Evolutionary conservation across 92 coral and sea anemone genomes (phyloP), one percentile per base, ranked within the genome.

Genomic region (Porites cylindrica): DNA sequence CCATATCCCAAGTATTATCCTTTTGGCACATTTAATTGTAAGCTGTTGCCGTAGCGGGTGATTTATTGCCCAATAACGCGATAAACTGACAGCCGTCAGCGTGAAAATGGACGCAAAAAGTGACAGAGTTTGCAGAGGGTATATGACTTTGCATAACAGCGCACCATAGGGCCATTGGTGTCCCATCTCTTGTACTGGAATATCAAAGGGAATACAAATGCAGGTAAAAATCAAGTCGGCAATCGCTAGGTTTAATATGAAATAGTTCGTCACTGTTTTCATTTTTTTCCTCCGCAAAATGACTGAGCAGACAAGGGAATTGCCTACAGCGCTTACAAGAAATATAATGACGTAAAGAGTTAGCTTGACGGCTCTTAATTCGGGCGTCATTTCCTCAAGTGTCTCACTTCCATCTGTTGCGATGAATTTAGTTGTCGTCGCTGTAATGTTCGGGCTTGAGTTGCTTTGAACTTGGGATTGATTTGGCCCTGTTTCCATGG

Each of bases 261-360:
- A 94, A 59, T 92, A 93, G 81, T 94, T 94, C 43, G 98, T 94
- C 20, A 94, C 98, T 14, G 96, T 94, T 75, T 94, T 94, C 98
- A 94, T 94, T 76, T 89, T 90, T 59, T 88, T 75, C 62, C 93
- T 70, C 64, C 91, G 90, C 70, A 93, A 76, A 56, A 94, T 94
- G 64, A 94, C 90, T 8, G 83, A 75, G 68, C 94, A 88, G 58
- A 88, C 93, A 19, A 94, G 82, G 14, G 94, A 79, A 88, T 94
- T 94, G 8, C 98, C 98, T 65, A 91, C 81, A 4, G 87, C 83
- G 78, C 98, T 94, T 38, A 92, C 88, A 7, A 92, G 52, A 72
- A 94, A 94, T n/a, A 93, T 93, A 60, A 93, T 66, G 3, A 84
- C 86, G 70, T 89, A 94, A 3, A 94, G 81, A 0, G 80, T 72